Evolutionary conservation across 2,113 vertebrate genomes (phyloP).

Genomic region (Dromaius novaehollandiae): DNA sequence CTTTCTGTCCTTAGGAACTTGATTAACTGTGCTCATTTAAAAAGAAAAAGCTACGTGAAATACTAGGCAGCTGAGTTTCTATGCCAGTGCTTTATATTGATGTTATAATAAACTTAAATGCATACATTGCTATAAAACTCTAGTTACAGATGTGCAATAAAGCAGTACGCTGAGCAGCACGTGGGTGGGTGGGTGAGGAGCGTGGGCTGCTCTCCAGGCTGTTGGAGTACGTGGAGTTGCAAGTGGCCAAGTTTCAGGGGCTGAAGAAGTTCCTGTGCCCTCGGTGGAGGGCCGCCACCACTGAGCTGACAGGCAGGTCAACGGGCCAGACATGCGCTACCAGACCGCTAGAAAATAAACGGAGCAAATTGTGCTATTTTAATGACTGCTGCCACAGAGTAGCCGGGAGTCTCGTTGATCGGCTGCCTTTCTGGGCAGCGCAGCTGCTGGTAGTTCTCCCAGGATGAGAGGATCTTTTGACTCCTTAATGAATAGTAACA

Average conservation of each 20-base stretch:
- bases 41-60: neutral
- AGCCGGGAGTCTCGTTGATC: neutral
- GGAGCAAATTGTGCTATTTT: neutral
- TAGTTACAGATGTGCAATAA: neutral
- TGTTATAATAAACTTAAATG: neutral
- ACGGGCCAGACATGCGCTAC: rapidly evolving
- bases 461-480: neutral
- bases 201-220: neutral
- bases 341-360: neutral
- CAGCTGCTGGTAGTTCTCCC: neutral
- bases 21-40: neutral
- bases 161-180: neutral
- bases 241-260: constrained; percentile 20
- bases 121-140: neutral
- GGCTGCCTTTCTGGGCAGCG: neutral
- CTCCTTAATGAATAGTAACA: neutral
- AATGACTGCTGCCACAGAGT: neutral
- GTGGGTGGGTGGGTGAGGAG: neutral
- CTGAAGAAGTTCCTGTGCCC: constrained; percentile 19
- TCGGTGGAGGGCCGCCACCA: neutral
- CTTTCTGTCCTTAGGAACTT: constrained; percentile 46
- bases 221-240: neutral
- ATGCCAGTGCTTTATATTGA: neutral
- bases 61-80: neutral
- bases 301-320: neutral